Evolutionary conservation across 2,797 vertebrate genomes (phyloP).

Genomic region (Phrynocephalus vlangalii): DNA sequence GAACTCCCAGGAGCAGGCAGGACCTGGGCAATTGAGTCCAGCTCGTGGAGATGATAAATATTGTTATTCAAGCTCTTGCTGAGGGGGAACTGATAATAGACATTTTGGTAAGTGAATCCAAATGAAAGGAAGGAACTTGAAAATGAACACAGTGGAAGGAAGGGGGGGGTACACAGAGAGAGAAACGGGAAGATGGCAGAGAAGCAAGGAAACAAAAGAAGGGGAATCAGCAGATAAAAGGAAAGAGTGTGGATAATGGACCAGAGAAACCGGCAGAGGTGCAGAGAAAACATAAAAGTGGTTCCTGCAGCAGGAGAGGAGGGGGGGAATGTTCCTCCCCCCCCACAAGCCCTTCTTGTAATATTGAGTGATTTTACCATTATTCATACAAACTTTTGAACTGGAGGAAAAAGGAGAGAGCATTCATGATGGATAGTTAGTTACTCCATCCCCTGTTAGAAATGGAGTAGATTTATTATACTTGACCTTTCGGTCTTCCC

Average conservation of each 20-base stretch:
- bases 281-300: background rate
- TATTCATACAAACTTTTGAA: background rate
- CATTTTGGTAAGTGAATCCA: slow-evolving; percentile 9
- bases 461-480: background rate
- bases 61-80: background rate
- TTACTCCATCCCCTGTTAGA: background rate
- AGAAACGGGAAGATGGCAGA: background rate
- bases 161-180: background rate
- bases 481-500: slow-evolving; percentile 23
- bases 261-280: background rate
- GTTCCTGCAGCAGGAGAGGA: background rate
- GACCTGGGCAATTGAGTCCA: background rate
- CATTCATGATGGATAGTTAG: background rate
- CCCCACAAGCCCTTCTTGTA: background rate
- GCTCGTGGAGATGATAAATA: background rate
- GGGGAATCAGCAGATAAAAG: slow-evolving; percentile 12
- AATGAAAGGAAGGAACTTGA: slow-evolving; percentile 21
- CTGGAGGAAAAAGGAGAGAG: background rate
- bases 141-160: background rate
- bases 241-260: background rate
- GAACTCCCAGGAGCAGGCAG: background rate
- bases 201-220: background rate
- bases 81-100: slow-evolving; percentile 16
- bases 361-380: background rate
- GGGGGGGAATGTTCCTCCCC: background rate